Evolutionary conservation across 2,113 vertebrate genomes (phyloP), one percentile per base, ranked within the genome.

Genomic region (Aleadryas rufinucha): DNA sequence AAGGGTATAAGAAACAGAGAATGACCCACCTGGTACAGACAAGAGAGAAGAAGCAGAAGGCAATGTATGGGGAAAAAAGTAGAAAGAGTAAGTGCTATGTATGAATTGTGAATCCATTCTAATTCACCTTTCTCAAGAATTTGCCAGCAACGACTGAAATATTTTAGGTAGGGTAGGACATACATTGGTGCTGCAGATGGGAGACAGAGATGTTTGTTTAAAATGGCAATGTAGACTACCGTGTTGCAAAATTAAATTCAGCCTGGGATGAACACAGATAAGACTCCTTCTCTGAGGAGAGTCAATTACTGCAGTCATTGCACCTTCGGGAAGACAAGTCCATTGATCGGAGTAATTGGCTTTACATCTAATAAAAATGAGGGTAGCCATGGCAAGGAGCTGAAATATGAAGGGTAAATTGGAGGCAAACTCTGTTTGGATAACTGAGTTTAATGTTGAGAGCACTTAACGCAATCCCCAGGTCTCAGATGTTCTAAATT

Each of bases 401-500:
- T 96, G 86, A 93, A 90, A 93, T 80, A 91, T 30, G 74, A 82
- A 61, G 75, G 81, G 50, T 60, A 95, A 87, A 90, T 60, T 72
- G 69, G 49, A 87, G 39, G 10, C 52, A 66, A 85, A 90, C 72
- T 52, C 82, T 41, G n/a, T 91, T 96, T 88, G 47, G 49, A 72
- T 72, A 95, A 89, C 74, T 75, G 44, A 93, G 56, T 89, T 93
- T 54, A 69, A 86, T 92, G 91, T 78, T 87, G 90, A 96, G 88
- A 94, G 70, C 89, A 74, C 85, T 95, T 92, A 93, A 81, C 27
- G 16, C 88, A 87, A 76, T 50, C 50, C 33, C 31, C 4, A 31
- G 33, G 74, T 91, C 87, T 94, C 90, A 97, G 90, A 96, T 93
- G 60, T 84, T 93, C 88, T 95, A 80, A 94, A 96, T 97, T 95